A percentile compares a stretch with the other conserved stretches of the same genome.
phyloP scores from a whole-genome alignment of 2,888 invertebrate genomes.

The Drosophila borborema region DNA sequence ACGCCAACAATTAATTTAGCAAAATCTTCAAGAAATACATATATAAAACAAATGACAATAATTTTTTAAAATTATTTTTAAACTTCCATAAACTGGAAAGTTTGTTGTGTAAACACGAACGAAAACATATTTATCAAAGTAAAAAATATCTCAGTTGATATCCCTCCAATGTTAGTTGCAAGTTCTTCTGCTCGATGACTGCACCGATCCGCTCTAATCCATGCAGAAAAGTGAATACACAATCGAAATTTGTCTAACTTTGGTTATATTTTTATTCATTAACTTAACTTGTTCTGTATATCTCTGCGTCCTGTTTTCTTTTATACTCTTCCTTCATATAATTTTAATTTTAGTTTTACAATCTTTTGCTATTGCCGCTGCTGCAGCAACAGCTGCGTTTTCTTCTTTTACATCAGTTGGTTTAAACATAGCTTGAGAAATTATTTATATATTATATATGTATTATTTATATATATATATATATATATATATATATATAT shows the following conservation, averaged over 20 bases:
- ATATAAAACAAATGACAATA: too few species aligned
- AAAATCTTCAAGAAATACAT: too few species aligned
- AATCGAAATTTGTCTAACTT: conserved; percentile 65
- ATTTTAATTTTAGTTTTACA: conserved; percentile 28
- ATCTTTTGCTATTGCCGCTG: conserved; percentile 49
- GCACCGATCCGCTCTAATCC: background rate
- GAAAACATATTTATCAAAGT: too few species aligned
- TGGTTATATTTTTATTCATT: conserved; percentile 77
- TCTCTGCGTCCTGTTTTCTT: conserved; percentile 30
- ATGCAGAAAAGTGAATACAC: background rate
- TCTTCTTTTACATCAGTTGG: conserved; percentile 31
- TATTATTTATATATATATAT: conserved; percentile 23
- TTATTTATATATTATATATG: conserved; percentile 42
- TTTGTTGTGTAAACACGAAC: too few species aligned
- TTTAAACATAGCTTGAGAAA: conserved; percentile 72
- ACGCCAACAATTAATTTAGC: background rate
- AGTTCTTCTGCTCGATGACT: background rate
- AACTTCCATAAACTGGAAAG: too few species aligned
- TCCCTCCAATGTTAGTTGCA: too few species aligned
- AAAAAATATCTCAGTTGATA: too few species aligned
- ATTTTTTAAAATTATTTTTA: too few species aligned
- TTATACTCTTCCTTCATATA: background rate
- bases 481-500: conserved; percentile 20
- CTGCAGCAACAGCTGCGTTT: conserved; percentile 52
- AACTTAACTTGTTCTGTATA: conserved; percentile 68